Evolutionary conservation across 2,888 invertebrate genomes (phyloP), one percentile per base, ranked within the genome.

Genomic region (Latrodectus elegans): DNA sequence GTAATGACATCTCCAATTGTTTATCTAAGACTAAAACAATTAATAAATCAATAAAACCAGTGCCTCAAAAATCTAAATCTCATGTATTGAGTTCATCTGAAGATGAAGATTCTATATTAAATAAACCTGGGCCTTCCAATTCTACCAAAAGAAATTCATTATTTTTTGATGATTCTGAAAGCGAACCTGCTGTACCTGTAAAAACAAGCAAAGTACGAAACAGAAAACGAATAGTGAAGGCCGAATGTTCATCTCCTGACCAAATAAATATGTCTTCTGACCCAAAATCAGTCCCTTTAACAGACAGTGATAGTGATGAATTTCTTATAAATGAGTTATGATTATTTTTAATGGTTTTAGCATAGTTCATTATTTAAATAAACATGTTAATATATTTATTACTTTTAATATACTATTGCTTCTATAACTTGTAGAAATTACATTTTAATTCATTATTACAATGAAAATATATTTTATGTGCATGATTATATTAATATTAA

Each of bases 251-350:
- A 15, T 22, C 4, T 12, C 67, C 17, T 52, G 53, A 38, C 8
- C 14, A 60, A 49, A 22, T 38, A 11, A 38, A 38, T 38, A 53
- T 26, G 6, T 12, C 53, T 51, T 26, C 9, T 22, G 70, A 70
- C 15, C 55, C 38, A 10, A 55, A 8, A 65, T 64, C 11, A 1
- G 3, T 11, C 6, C 10, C 11, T 22, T n/a, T 38, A 14, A 14
- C 14, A 22, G 38, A 75, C 60, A 51, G 38, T 67, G 80, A 80
- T 55, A 85, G 85, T 75, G 85, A 75, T 75, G 85, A 84, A 26
- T 14, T 67, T 64, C 60, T 85, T n/a, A 64, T 79, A 12, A 38
- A 81, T n/a, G n/a, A 38, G 65, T 53, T 74, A 38, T 81, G 22
- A 51, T 49, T 53, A n/a, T 55, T 60, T 60, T 60, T 60, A 4